Percentiles rank a stretch among this genome's conserved stretches.
Conservation (phyloP, 2,113 vertebrate species). For the Anoura caudifer region DNA sequence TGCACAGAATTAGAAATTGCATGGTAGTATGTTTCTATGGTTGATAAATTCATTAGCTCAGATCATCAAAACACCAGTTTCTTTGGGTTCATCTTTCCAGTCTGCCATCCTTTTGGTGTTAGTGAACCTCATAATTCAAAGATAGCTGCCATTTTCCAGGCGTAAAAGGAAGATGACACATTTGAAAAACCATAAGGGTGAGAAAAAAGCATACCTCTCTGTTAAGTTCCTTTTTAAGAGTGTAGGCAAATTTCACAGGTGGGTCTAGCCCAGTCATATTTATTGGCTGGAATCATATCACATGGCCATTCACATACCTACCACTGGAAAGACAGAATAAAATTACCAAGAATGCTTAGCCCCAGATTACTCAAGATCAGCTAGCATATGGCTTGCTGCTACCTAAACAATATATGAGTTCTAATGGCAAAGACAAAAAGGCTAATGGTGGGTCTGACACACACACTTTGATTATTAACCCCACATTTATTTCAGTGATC, state of each 20-base stretch:
- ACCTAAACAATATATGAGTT: background rate
- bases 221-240: background rate
- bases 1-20: background rate
- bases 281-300: background rate
- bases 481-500: background rate
- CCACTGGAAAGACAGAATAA: background rate
- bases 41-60: background rate
- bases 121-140: background rate
- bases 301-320: background rate
- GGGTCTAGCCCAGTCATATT: background rate
- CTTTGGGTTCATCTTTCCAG: background rate
- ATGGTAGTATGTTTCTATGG: background rate
- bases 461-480: background rate
- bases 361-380: background rate
- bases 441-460: background rate
- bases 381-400: background rate
- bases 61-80: background rate
- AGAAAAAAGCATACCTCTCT: background rate
- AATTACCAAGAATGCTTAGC: background rate
- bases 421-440: background rate
- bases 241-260: background rate
- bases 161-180: background rate
- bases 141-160: background rate
- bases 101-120: background rate
- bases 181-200: background rate